Percentiles rank a stretch among this genome's conserved stretches.
Conservation (phyloP, 2,888 invertebrate species). For the Yponomeuta evonymella region DNA sequence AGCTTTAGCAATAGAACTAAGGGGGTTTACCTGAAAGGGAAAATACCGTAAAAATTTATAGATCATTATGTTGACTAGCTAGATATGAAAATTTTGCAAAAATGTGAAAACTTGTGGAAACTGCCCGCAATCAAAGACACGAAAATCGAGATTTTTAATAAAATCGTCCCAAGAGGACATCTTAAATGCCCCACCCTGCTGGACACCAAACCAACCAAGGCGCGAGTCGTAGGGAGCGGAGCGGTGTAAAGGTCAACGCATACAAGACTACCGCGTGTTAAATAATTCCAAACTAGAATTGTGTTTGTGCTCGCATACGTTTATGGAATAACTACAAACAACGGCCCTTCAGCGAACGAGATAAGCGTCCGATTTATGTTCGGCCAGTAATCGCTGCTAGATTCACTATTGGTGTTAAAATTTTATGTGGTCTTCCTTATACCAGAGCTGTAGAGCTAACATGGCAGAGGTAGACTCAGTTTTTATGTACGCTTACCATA, state of each 20-base stretch:
- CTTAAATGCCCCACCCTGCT: neutral
- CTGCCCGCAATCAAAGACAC: neutral
- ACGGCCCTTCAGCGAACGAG: slow-evolving; percentile 8
- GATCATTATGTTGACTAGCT: too few relatives aligned
- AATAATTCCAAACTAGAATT: slow-evolving; percentile 46
- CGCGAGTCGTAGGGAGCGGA: slow-evolving; percentile 45
- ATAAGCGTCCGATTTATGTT: slow-evolving; percentile 8
- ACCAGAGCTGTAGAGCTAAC: too few relatives aligned
- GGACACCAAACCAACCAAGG: slow-evolving; percentile 26
- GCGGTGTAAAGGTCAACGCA: slow-evolving; percentile 47
- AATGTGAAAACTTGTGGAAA: neutral
- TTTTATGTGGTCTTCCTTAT: neutral
- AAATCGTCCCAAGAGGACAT: neutral
- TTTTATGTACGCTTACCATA: too few relatives aligned
- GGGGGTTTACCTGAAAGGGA: too few relatives aligned
- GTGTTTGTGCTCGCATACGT: slow-evolving; percentile 24
- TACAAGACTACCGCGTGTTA: slow-evolving; percentile 47
- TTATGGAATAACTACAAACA: slow-evolving; percentile 19
- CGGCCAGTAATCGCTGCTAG: neutral
- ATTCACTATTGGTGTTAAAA: slow-evolving; percentile 1
- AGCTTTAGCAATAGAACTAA: too few relatives aligned
- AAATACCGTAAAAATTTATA: too few relatives aligned
- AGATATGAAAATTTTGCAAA: neutral
- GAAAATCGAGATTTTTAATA: neutral
- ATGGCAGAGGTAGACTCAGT: too few relatives aligned